Evolutionary conservation across 1,140 invertebrate species (phyloP).

Genomic region (Chlorops oryzae): DNA sequence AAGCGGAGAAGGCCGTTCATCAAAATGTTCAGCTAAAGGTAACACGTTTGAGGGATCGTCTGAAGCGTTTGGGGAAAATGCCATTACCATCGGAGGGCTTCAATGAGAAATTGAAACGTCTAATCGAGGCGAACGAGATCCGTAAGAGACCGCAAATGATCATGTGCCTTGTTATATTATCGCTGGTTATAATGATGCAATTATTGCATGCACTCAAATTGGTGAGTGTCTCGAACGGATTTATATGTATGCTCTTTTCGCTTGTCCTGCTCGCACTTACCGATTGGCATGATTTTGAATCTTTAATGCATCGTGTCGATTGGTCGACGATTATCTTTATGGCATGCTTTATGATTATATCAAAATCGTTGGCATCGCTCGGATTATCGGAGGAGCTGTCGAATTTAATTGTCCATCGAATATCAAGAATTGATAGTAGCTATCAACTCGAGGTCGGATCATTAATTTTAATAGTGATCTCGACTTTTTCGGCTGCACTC

Average conservation of each 20-base stretch:
- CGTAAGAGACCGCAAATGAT: constrained; percentile 58
- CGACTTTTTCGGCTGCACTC: constrained; percentile 63
- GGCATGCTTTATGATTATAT: constrained; percentile 72
- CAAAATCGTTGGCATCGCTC: constrained; percentile 60
- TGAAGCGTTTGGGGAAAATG: constrained; percentile 13
- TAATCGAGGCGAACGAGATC: not conserved
- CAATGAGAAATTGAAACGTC: constrained; percentile 1
- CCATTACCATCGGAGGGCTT: constrained; percentile 1
- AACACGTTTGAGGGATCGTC: not conserved
- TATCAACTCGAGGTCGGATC: constrained; percentile 59
- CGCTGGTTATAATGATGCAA: constrained; percentile 65
- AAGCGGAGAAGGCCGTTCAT: constrained; percentile 6
- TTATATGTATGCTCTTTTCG: constrained; percentile 72
- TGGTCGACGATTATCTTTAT: constrained; percentile 85
- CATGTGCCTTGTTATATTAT: constrained; percentile 61
- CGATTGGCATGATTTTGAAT: constrained; percentile 67
- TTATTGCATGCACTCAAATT: constrained; percentile 69
- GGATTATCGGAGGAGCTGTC: constrained; percentile 7
- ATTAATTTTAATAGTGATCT: constrained; percentile 61
- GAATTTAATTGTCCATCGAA: not conserved
- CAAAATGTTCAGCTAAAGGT: constrained; percentile 4
- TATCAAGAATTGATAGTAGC: constrained; percentile 27
- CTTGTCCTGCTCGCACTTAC: constrained; percentile 64
- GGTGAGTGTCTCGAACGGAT: constrained; percentile 62
- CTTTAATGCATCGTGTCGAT: constrained; percentile 69